Conservation (phyloP, 2,113 vertebrate species). For the Puntigrus tetrazona region DNA sequence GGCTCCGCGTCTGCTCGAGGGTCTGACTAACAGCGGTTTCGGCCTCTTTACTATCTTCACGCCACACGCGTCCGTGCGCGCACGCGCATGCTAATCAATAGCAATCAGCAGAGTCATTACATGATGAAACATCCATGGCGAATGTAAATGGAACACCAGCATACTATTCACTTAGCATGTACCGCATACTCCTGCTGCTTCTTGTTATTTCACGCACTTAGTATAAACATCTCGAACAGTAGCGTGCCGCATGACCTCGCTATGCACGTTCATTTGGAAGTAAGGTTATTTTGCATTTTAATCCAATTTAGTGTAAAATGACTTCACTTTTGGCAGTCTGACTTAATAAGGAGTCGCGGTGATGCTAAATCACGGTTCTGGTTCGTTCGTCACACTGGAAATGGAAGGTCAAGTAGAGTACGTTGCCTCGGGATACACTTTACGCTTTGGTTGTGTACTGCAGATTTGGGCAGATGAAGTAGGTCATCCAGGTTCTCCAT, state of each 20-base stretch:
- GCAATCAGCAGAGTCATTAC: constrained; percentile 47
- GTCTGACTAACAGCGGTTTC: constrained; percentile 5
- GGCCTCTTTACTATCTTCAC: background rate
- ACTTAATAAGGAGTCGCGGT: background rate
- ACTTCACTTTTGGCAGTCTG: background rate
- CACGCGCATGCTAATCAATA: constrained; percentile 33
- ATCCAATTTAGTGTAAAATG: constrained; percentile 20
- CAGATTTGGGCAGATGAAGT: constrained; percentile 5
- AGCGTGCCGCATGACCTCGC: background rate
- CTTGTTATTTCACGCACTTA: background rate
- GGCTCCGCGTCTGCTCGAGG: constrained; percentile 14
- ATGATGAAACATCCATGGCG: constrained; percentile 27
- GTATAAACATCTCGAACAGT: background rate
- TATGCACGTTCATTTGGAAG: background rate
- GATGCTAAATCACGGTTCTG: constrained; percentile 9
- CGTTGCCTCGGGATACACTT: background rate
- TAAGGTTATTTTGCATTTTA: constrained; percentile 3
- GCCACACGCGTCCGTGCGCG: background rate
- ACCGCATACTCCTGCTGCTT: background rate
- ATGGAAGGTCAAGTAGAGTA: constrained; percentile 15
- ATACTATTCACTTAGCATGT: background rate
- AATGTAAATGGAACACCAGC: background rate
- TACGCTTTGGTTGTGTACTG: background rate
- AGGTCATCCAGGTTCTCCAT: background rate
- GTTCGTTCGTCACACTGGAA: constrained; percentile 20